Conservation (phyloP, 1,140 invertebrate genomes). For the Phymastichus coffea region DNA sequence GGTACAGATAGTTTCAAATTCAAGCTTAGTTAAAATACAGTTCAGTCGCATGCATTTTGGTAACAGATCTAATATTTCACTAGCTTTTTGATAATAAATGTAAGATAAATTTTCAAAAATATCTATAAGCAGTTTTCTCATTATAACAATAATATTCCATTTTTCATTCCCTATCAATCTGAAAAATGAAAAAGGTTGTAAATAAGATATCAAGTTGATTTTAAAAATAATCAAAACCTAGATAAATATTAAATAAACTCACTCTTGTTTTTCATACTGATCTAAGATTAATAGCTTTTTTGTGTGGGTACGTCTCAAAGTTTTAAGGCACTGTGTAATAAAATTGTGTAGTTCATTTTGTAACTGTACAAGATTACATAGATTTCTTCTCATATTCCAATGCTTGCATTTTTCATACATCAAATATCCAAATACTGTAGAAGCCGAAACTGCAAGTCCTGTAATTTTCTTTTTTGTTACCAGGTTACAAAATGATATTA, state of each 20-base stretch:
- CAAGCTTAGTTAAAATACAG: conserved; percentile 34
- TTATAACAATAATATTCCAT: conserved; percentile 39
- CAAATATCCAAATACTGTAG: conserved; percentile 27
- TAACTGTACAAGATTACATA: conserved; percentile 36
- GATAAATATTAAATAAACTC: conserved; percentile 29
- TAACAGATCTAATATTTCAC: conserved; percentile 34
- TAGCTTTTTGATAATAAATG: conserved; percentile 36
- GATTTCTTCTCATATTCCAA: conserved; percentile 26
- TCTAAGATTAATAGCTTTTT: conserved; percentile 34
- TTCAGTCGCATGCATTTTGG: conserved; percentile 25
- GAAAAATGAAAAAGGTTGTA: conserved; percentile 15
- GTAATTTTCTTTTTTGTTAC: conserved; percentile 25
- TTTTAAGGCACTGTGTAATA: conserved; percentile 43
- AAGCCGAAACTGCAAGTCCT: conserved; percentile 24
- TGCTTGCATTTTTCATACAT: conserved; percentile 31
- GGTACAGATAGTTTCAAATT: conserved; percentile 36
- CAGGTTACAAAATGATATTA: conserved; percentile 27
- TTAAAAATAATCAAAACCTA: conserved; percentile 5
- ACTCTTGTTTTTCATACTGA: conserved; percentile 38
- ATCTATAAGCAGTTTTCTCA: conserved; percentile 38
- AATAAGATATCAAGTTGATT: not conserved
- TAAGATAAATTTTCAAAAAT: conserved; percentile 38
- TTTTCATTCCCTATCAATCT: conserved; percentile 38
- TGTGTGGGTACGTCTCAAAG: conserved; percentile 40
- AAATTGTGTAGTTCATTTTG: conserved; percentile 44